Base-by-base conservation (phyloP, 1,140 invertebrate genomes). In the Trichomalopsis sarcophagae region DNA sequence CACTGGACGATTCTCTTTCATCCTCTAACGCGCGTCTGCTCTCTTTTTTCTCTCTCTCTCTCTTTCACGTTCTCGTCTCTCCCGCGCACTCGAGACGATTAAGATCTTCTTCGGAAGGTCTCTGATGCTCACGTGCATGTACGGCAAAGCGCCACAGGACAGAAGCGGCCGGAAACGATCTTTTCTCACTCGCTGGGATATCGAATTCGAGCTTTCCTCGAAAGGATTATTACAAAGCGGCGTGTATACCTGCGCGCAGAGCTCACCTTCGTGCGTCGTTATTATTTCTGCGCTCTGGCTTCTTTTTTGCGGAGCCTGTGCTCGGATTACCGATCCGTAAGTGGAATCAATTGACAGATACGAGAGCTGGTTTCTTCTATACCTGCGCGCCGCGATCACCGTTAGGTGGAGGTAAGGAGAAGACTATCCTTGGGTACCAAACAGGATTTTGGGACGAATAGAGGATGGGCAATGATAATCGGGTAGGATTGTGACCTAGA, bases 171-270 rank as follows among this genome's bases (percentile, higher is more conserved):
- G 74, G 81, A 83, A 84, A 73, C 30, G 76, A 84, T 62, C 40
- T 78, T 36, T 23, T 83, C 74, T 30, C 40, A 4, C 33, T 36
- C 33, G 33, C 33, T 62, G 73, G 33, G 68, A 79, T 62, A 62
- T 78, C 75, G 33, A 73, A 83, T 83, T 83, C 74, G 36, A 83
- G 82, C 74, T 83, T 83, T 77, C 74, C 62, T 30, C 40, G 55
- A 83, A 77, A 62, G 74, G 62, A 83, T 83, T 78, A 83, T 77
- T 69, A 83, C 33, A 83, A 47, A 47, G 9, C 27, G 10, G 36
- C 21, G 44, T 27, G 23, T 7, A 36, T 33, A 73, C 30, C 13
- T 55, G 30, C 17, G 9, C 68, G 62, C 13, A 17, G 62, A 62
- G 21, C 17, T 73, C 17, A 14, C n/a, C 21, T 36, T 82, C 44